phyloP scores from a whole-genome alignment of 35 echinoderm and acorn worm species.

The Heliocidaris tuberculata region DNA sequence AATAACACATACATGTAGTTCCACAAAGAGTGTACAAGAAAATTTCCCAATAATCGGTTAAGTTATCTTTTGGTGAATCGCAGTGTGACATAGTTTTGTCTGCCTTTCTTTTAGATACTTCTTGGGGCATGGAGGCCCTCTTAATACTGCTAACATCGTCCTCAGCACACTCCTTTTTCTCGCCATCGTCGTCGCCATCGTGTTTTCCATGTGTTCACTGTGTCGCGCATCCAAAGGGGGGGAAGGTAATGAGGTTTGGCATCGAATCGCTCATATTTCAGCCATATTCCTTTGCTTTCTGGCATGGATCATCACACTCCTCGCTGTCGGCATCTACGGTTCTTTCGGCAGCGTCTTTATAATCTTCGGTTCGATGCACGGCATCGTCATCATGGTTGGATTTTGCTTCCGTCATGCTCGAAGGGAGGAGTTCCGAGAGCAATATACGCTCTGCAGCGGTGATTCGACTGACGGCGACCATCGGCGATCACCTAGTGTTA shows the following conservation, averaged over 20 bases:
- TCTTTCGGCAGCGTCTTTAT: not conserved
- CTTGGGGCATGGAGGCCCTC: not conserved
- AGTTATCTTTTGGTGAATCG: no score
- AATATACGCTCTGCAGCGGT: no score
- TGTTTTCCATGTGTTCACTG: not conserved
- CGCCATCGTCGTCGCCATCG: not conserved
- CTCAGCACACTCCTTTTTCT: not conserved
- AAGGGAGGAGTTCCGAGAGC: no score
- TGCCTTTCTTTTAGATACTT: not conserved
- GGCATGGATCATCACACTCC: not conserved
- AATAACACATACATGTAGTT: no score
- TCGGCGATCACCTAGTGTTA: not conserved
- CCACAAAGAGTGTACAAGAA: no score
- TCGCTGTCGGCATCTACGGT: not conserved
- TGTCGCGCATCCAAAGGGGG: not conserved
- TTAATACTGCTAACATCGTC: not conserved
- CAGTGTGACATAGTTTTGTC: no score
- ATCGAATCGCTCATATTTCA: not conserved
- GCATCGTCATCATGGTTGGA: not conserved
- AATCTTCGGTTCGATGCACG: not conserved
- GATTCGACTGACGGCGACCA: no score
- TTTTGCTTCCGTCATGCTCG: not conserved
- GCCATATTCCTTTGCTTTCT: not conserved
- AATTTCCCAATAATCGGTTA: no score
- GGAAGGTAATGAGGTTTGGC: not conserved